phyloP scores from a whole-genome alignment of 2,797 vertebrate species.

The Macropodus opercularis region DNA sequence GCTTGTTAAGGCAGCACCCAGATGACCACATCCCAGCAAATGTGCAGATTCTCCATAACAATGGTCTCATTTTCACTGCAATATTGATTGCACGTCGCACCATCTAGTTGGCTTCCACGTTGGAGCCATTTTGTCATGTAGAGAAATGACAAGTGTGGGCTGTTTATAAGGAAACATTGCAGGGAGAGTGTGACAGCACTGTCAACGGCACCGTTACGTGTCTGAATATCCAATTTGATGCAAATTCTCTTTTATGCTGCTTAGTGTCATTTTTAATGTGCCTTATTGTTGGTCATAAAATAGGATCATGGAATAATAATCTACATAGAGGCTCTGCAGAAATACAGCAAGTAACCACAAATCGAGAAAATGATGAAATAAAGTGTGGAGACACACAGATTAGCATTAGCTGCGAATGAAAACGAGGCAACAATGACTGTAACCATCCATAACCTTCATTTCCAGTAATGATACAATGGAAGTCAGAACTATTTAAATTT shows the following conservation, averaged over 20 bases:
- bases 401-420: not conserved
- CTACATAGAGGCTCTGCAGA: conserved; percentile 6
- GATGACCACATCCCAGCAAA: too few relatives aligned
- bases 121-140: conserved; percentile 46
- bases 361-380: not conserved
- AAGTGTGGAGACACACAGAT: not conserved
- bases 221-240: conserved; percentile 54
- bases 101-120: conserved; percentile 50
- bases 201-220: conserved; percentile 44
- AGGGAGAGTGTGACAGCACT: conserved; percentile 43
- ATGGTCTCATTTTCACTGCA: conserved; percentile 45
- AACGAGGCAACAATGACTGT: conserved; percentile 5
- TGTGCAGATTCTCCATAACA: conserved; percentile 21
- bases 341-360: conserved; percentile 12
- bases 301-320: conserved; percentile 39
- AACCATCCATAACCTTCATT: conserved; percentile 5
- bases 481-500: too few relatives aligned
- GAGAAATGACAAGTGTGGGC: conserved; percentile 42
- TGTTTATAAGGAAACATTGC: conserved; percentile 27
- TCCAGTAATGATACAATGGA: conserved; percentile 6
- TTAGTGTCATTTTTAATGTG: conserved; percentile 44
- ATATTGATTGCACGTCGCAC: conserved; percentile 46
- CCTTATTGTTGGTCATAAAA: conserved; percentile 51
- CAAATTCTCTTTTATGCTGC: conserved; percentile 21
- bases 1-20: too few relatives aligned